Conservation (phyloP, 2,113 vertebrate species). For the Antechinus flavipes region DNA sequence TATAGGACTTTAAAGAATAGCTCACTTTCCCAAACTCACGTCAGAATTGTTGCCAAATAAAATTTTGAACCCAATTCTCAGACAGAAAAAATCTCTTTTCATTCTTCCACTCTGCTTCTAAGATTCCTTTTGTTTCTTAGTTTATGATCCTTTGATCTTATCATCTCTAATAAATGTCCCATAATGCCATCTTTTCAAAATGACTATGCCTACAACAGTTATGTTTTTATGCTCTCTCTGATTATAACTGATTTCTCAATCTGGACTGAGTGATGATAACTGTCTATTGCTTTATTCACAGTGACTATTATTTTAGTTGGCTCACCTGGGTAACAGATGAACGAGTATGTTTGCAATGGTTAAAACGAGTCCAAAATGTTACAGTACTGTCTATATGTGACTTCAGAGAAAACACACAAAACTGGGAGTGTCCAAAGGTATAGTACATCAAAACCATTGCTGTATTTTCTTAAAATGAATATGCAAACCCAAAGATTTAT, state of each 20-base stretch:
- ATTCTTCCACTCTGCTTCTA: not conserved
- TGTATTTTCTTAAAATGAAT: conserved; percentile 34
- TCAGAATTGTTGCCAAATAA: not conserved
- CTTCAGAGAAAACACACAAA: conserved; percentile 84
- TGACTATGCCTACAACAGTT: conserved; percentile 38
- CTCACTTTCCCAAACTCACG: not conserved
- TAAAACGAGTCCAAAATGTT: conserved; percentile 93
- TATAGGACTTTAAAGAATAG: not conserved
- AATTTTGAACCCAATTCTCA: not conserved
- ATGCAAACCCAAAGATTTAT: not conserved
- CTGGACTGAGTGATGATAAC: not conserved
- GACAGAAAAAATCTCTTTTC: not conserved
- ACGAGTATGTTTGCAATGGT: conserved; percentile 94
- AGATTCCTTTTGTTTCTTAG: not conserved
- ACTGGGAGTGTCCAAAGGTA: conserved; percentile 93
- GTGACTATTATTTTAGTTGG: conserved; percentile 95
- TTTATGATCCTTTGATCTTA: not conserved
- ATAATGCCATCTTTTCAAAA: conserved; percentile 10
- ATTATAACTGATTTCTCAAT: conserved; percentile 26
- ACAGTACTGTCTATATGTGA: conserved; percentile 93
- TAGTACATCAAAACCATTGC: conserved; percentile 44
- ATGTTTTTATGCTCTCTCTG: not conserved
- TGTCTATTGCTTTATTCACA: conserved; percentile 77
- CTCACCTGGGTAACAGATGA: conserved; percentile 94
- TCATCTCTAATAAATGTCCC: conserved; percentile 9